A percentile compares a stretch with the other conserved stretches of the same genome.
Evolutionary conservation across 2,888 invertebrate species (phyloP).

Genomic region (Therioaphis trifolii): DNA sequence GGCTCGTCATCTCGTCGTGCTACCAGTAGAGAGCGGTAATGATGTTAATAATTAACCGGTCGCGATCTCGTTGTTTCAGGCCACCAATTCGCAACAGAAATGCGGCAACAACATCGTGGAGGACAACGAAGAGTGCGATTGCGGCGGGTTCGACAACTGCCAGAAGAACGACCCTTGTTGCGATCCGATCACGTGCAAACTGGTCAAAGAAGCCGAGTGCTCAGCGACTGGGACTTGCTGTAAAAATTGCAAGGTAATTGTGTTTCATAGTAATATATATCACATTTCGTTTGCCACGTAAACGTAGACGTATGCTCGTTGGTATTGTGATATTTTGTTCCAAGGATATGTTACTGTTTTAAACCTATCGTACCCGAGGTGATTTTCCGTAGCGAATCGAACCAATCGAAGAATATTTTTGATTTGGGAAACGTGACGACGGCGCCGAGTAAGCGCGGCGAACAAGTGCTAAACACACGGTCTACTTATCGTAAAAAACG

Average conservation of each 20-base stretch:
- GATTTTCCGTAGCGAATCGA: too few species aligned
- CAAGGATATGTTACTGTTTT: too few species aligned
- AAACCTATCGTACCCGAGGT: too few species aligned
- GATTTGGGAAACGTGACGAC: too few species aligned
- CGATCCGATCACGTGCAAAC: conserved; percentile 95
- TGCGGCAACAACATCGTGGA: conserved; percentile 97
- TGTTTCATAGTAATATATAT: too few species aligned
- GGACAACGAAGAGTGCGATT: conserved; percentile 97
- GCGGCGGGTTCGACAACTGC: conserved; percentile 92
- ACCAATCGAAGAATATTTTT: too few species aligned
- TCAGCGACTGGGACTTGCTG: conserved; percentile 91
- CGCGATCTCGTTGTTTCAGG: conserved; percentile 29
- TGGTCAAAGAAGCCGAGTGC: conserved; percentile 93
- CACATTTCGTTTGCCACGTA: too few species aligned
- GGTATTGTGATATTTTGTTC: too few species aligned
- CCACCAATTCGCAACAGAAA: conserved; percentile 63
- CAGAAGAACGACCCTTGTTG: conserved; percentile 91
- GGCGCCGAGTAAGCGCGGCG: too few species aligned
- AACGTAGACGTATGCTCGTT: too few species aligned
- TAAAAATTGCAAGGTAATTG: conserved; percentile 85
- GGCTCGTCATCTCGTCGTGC: not conserved
- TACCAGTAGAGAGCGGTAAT: not conserved
- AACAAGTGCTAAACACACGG: too few species aligned
- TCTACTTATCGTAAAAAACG: too few species aligned
- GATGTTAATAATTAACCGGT: not conserved